Evolutionary conservation across 2,888 invertebrate species (phyloP).

Genomic region (Hydroisotoma schaefferi): DNA sequence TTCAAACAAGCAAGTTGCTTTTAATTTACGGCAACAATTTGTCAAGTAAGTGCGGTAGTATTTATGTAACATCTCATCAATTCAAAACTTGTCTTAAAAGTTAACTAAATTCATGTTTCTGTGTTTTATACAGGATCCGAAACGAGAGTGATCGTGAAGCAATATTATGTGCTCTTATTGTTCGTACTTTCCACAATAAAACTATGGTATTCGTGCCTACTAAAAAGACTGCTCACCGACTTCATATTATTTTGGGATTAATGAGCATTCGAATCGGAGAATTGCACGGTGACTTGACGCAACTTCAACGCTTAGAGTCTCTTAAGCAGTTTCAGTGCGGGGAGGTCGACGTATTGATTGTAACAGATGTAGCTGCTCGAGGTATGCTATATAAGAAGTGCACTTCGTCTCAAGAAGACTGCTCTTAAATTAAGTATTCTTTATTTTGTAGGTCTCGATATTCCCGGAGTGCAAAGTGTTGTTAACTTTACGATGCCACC

Average conservation of each 20-base stretch:
- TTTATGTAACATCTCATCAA: background rate
- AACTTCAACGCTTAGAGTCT: slow-evolving; percentile 87
- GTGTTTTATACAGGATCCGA: slow-evolving; percentile 65
- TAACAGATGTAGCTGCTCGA: slow-evolving; percentile 89
- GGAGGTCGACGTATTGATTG: slow-evolving; percentile 78
- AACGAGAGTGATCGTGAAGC: slow-evolving; percentile 89
- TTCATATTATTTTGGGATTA: slow-evolving; percentile 87
- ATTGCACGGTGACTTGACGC: slow-evolving; percentile 93
- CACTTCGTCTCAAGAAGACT: no score
- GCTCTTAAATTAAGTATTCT: no score
- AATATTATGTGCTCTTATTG: slow-evolving; percentile 74
- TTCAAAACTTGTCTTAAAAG: background rate
- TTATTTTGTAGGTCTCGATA: slow-evolving; percentile 40
- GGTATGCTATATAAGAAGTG: slow-evolving; percentile 57
- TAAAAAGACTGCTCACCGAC: slow-evolving; percentile 88
- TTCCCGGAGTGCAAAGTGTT: slow-evolving; percentile 54
- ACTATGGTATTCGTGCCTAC: slow-evolving; percentile 96
- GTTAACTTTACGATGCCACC: slow-evolving; percentile 95
- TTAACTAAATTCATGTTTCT: no score
- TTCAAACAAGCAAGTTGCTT: slow-evolving; percentile 91
- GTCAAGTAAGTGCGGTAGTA: slow-evolving; percentile 59
- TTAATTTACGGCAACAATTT: slow-evolving; percentile 94
- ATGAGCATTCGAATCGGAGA: slow-evolving; percentile 74
- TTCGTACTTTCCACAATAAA: slow-evolving; percentile 84
- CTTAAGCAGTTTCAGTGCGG: slow-evolving; percentile 82